phyloP scores from a whole-genome alignment of 2,113 vertebrate species.

The Ailuropoda melanoleuca region DNA sequence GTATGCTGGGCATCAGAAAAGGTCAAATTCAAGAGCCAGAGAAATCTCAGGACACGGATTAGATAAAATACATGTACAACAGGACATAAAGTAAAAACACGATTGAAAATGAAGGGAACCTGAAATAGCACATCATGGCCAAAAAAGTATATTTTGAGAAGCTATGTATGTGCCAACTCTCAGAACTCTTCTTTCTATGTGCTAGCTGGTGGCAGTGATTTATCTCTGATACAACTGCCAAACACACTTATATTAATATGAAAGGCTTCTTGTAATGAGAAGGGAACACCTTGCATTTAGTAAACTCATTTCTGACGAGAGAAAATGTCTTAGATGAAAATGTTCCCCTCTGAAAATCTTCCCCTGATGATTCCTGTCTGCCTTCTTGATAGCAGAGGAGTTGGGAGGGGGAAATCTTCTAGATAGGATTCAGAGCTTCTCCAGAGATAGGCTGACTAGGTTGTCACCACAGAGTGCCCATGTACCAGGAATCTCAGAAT shows the following conservation, averaged over 20 bases:
- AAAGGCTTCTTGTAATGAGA: not conserved
- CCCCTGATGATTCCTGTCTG: not conserved
- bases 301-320: not conserved
- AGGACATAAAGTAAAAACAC: not conserved
- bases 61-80: not conserved
- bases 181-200: constrained; percentile 9
- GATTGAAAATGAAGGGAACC: not conserved
- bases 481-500: not conserved
- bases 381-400: not conserved
- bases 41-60: not conserved
- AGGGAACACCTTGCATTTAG: not conserved
- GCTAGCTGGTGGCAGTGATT: not conserved
- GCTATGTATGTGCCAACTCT: not conserved
- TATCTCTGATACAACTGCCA: not conserved
- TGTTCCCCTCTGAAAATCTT: not conserved
- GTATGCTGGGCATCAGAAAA: not conserved
- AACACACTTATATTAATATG: not conserved
- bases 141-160: constrained; percentile 18
- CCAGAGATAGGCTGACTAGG: not conserved
- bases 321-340: constrained; percentile 10
- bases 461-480: not conserved
- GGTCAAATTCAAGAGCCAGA: not conserved
- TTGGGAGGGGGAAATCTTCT: not conserved
- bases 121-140: not conserved
- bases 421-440: not conserved